Conservation (phyloP, 64 coral and sea anemone species). For the Platygyra sinensis region DNA sequence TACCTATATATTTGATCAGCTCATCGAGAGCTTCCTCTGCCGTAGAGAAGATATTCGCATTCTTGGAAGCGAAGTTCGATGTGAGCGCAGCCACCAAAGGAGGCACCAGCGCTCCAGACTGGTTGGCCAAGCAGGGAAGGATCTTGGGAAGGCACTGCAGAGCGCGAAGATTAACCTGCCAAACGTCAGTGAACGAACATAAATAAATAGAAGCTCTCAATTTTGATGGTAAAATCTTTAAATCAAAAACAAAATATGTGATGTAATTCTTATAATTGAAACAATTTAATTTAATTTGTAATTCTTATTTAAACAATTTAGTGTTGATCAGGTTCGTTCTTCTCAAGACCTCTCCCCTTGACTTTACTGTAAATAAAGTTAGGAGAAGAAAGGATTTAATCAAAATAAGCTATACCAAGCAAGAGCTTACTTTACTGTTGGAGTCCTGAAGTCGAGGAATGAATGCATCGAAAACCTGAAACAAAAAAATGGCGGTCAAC, state of each 20-base stretch:
- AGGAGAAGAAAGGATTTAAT: background rate
- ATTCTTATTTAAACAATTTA: no score
- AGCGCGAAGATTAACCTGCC: conserved; percentile 90
- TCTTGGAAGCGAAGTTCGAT: conserved; percentile 93
- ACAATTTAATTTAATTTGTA: no score
- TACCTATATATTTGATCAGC: conserved; percentile 87
- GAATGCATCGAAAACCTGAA: conserved; percentile 84
- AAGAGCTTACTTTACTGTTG: conserved; percentile 83
- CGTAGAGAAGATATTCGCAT: conserved; percentile 72
- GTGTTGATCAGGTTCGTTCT: no score
- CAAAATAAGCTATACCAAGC: background rate
- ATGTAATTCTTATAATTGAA: no score
- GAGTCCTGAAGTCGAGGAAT: conserved; percentile 83
- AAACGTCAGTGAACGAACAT: background rate
- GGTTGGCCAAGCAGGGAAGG: conserved; percentile 63
- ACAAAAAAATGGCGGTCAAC: conserved; percentile 1
- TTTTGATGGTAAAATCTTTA: no score
- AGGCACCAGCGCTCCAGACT: conserved; percentile 68
- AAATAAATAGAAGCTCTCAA: background rate
- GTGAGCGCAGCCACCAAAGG: conserved; percentile 74
- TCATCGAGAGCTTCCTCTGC: conserved; percentile 73
- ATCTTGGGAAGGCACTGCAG: conserved; percentile 79
- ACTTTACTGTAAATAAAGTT: no score
- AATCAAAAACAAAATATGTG: no score
- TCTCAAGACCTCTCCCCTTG: no score